These are phyloP conservation scores for Busseola fusca DNA, from an alignment of 2,888 invertebrate genomes.

Conservation along the genomic window DNA sequence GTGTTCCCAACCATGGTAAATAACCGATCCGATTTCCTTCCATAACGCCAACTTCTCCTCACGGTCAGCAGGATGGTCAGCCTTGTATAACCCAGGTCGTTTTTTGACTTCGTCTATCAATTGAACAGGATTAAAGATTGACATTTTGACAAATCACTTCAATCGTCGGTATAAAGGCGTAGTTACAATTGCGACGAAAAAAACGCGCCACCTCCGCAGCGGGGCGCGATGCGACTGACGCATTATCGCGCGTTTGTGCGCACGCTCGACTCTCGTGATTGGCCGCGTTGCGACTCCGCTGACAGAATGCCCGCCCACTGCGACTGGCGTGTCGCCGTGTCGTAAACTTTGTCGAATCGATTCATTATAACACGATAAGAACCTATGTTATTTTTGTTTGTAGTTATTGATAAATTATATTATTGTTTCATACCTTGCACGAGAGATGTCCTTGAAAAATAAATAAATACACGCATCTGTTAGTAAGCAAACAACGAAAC, in stretches of 20 bases:
- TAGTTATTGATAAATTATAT: conserved; percentile 39
- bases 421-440: conserved; percentile 33
- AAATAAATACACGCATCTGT: conserved; percentile 6
- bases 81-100: conserved; percentile 79
- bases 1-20: conserved; percentile 78
- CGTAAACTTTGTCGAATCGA: conserved; percentile 63
- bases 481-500: conserved; percentile 16
- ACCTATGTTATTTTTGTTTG: conserved; percentile 43
- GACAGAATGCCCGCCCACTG: conserved; percentile 69
- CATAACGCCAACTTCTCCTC: conserved; percentile 81
- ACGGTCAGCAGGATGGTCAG: conserved; percentile 84
- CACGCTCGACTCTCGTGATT: conserved; percentile 64
- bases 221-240: conserved; percentile 73
- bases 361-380: conserved; percentile 57
- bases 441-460: conserved; percentile 24
- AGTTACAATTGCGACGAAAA: conserved; percentile 69
- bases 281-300: conserved; percentile 67
- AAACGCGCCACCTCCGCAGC: conserved; percentile 70
- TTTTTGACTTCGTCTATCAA: conserved; percentile 84
- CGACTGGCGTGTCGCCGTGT: conserved; percentile 68
- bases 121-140: conserved; percentile 74
- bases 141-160: conserved; percentile 62
- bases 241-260: conserved; percentile 68
- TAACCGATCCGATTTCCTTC: conserved; percentile 82
- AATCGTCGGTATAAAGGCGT: conserved; percentile 47